Base-by-base conservation (phyloP, 2,797 vertebrate species). In the Tadarida brasiliensis region DNA sequence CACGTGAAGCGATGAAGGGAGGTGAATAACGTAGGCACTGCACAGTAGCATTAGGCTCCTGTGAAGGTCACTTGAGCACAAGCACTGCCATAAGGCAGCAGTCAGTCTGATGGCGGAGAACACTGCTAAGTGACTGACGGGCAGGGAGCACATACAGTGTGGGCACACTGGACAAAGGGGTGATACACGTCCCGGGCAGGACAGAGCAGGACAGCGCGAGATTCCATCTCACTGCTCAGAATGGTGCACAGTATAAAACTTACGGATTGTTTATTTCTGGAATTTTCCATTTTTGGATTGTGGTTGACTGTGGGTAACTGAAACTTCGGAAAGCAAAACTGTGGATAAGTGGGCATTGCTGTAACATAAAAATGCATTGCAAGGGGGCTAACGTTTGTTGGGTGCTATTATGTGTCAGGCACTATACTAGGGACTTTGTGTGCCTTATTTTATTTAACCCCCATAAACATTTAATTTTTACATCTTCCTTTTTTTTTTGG, bases 391-490 rank as follows among this genome's bases (percentile, higher is more conserved):
- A 35, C 22, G 30, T 90, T 87, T 76, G 39, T 35, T 90, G 44
- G 0, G 26, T 91, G 47, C 57, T 80, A 3, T n/a, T 78, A 7
- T 44, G 11, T 82, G 63, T 92, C 39, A 86, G 73, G 6, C 30
- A 57, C 11, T 93, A 6, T 56, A 2, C 26, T 56, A 28, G 51
- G 51, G 51, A 92, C 17, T 82, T 81, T 68, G 47, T 22, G 54
- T 74, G n/a, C n/a, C 26, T 94, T 35, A 59, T 87, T 97, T 95
- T 95, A 93, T 96, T 95, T 77, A 73, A 85, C 30, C 28, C 20
- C 87, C 30, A 86, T 94, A 95, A 93, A 88, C 26, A 49, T 94
- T 87, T 90, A 59, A 82, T 90, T 54, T 49, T 68, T 70, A 49
- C 7, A 56, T 17, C n/a, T 94, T 33, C 56, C 30, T 65, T 65